Conservation (phyloP, 2,888 invertebrate genomes). For the Exephanes ischioxanthus region DNA sequence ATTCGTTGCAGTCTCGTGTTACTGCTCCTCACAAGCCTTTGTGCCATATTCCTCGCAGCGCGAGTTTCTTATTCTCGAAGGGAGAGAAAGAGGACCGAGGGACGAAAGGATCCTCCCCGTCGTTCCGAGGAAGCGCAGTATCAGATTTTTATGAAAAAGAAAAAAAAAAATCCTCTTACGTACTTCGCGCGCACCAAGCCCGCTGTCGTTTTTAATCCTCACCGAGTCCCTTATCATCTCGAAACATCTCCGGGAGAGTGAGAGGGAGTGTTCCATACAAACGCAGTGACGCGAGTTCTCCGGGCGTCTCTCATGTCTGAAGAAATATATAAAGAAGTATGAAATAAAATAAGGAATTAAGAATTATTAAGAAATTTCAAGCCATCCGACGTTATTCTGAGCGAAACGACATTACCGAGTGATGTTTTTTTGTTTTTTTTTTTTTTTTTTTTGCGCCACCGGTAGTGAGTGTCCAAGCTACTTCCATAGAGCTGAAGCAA, state of each 20-base stretch:
- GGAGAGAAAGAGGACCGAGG: conserved; percentile 21
- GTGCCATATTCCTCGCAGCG: neutral
- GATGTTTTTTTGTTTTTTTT: too few species aligned
- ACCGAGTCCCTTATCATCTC: neutral
- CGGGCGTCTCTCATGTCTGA: neutral
- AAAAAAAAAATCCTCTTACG: conserved; percentile 12
- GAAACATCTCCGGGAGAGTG: neutral
- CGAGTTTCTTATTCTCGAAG: conserved; percentile 35
- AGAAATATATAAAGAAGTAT: neutral
- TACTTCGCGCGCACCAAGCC: neutral
- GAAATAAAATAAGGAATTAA: neutral
- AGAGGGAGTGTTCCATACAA: conserved; percentile 21
- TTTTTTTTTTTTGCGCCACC: too few species aligned
- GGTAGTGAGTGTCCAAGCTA: too few species aligned
- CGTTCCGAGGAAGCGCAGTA: conserved; percentile 3
- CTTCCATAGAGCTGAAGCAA: too few species aligned
- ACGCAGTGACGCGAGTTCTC: conserved; percentile 32
- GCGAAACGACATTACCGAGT: too few species aligned
- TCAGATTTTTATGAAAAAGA: conserved; percentile 11
- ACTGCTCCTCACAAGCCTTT: conserved; percentile 18
- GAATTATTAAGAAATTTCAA: neutral
- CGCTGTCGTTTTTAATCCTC: conserved; percentile 14
- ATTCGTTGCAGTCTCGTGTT: conserved; percentile 34
- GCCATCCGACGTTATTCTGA: too few species aligned
- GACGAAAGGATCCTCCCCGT: conserved; percentile 5